These are phyloP conservation scores for Heliconius cydno DNA, from an alignment of 2,888 invertebrate genomes.

Conservation along the genomic window DNA sequence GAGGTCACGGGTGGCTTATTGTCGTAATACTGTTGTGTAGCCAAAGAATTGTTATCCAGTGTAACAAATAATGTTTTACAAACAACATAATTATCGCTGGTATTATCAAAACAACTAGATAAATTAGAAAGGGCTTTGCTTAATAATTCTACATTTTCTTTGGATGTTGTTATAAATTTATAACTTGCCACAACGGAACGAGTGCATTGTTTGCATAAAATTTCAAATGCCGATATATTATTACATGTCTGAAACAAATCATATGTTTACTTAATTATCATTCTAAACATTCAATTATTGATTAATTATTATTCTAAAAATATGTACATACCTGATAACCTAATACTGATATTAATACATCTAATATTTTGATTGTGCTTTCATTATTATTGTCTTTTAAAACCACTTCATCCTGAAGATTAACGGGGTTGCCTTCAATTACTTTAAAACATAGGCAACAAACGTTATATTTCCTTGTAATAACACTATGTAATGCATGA, in stretches of 20 bases:
- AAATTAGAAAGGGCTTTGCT: slow-evolving; percentile 56
- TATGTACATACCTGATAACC: slow-evolving; percentile 58
- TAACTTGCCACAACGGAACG: slow-evolving; percentile 58
- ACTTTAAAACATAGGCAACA: slow-evolving; percentile 66
- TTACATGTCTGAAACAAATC: slow-evolving; percentile 59
- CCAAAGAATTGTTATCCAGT: slow-evolving; percentile 56
- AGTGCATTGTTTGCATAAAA: slow-evolving; percentile 61
- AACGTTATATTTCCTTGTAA: slow-evolving; percentile 58
- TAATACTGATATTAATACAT: slow-evolving; percentile 59
- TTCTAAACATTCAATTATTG: neutral
- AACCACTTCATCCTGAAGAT: slow-evolving; percentile 59
- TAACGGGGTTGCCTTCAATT: slow-evolving; percentile 50
- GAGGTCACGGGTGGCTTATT: slow-evolving; percentile 47
- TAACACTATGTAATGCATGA: slow-evolving; percentile 55
- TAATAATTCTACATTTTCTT: slow-evolving; percentile 56
- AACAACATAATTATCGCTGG: slow-evolving; percentile 45
- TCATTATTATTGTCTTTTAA: slow-evolving; percentile 52
- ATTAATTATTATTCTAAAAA: neutral
- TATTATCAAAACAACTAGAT: slow-evolving; percentile 53
- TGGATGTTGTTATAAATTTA: slow-evolving; percentile 58
- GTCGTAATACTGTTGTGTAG: slow-evolving; percentile 61
- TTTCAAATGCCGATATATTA: slow-evolving; percentile 56
- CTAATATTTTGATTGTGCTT: slow-evolving; percentile 54
- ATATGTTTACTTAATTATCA: neutral
- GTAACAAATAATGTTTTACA: slow-evolving; percentile 61